phyloP scores from a whole-genome alignment of 2,888 invertebrate species.

The Polylopha cassiicola region DNA sequence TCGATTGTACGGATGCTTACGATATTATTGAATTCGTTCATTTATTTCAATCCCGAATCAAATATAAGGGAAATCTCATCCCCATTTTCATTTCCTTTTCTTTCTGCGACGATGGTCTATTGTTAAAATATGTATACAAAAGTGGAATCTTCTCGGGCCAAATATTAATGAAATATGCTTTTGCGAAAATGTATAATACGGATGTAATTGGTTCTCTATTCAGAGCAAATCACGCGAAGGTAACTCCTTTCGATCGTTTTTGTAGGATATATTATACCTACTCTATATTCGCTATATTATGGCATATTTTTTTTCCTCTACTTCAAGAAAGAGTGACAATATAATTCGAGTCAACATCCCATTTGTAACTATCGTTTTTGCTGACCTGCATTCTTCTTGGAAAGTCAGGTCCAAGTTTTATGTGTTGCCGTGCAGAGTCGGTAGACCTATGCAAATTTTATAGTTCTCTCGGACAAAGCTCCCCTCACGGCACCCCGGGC shows the following conservation, averaged over 20 bases:
- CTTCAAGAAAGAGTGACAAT: no score
- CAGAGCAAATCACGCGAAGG: no score
- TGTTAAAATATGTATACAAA: conserved; percentile 35
- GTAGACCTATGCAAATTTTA: conserved; percentile 59
- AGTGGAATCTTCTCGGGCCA: conserved; percentile 33
- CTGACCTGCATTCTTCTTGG: conserved; percentile 2
- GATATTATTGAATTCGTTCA: conserved; percentile 24
- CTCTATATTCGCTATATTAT: no score
- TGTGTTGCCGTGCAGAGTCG: conserved; percentile 37
- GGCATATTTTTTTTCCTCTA: no score
- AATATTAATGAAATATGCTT: conserved; percentile 31
- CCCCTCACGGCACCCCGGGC: conserved; percentile 6
- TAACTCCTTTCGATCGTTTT: no score
- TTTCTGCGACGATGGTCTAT: conserved; percentile 34
- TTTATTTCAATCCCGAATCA: conserved; percentile 31
- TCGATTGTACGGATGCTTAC: conserved; percentile 15
- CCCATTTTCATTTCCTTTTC: conserved; percentile 43
- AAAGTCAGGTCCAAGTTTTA: conserved; percentile 38
- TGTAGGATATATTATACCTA: conserved; percentile 3
- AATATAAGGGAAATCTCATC: conserved; percentile 33
- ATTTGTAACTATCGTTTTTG: no score
- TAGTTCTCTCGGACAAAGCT: conserved; percentile 41
- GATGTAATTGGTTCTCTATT: conserved; percentile 14
- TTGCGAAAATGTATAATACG: conserved; percentile 24
- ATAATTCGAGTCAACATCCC: no score